A percentile compares a stretch with the other conserved stretches of the same genome.
These are phyloP conservation scores for Falco cherrug DNA, from an alignment of 2,797 vertebrate species.

Conservation along the genomic window DNA sequence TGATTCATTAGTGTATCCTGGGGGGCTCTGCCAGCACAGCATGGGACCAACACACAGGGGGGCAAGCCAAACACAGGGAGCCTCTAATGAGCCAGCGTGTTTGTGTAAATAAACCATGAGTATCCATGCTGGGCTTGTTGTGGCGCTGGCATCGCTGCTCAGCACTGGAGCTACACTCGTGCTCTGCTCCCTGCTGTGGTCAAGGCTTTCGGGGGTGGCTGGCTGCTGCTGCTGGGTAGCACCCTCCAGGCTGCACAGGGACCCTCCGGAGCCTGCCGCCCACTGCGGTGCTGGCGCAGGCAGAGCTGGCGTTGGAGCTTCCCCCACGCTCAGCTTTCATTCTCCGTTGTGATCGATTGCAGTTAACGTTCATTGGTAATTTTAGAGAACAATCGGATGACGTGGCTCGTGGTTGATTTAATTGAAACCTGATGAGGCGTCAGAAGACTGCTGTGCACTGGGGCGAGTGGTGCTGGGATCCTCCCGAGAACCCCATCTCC, in stretches of 20 bases:
- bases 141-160: neutral
- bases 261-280: neutral
- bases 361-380: slow-evolving; percentile 46
- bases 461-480: slow-evolving; percentile 4
- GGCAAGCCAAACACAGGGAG: neutral
- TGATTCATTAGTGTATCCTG: neutral
- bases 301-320: neutral
- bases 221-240: no score
- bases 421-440: slow-evolving; percentile 54
- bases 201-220: neutral
- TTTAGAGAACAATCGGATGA: slow-evolving; percentile 63
- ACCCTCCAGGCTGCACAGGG: neutral
- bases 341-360: slow-evolving; percentile 49
- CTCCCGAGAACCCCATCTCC: neutral
- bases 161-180: neutral
- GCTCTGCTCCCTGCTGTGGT: neutral
- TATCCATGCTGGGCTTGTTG: neutral
- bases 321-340: slow-evolving; percentile 23
- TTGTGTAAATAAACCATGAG: neutral
- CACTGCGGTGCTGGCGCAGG: neutral
- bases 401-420: slow-evolving; percentile 45
- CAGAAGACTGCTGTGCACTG: neutral
- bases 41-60: neutral
- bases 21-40: neutral
- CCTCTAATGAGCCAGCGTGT: neutral